Percentiles rank a stretch among this genome's conserved stretches.
Evolutionary conservation across 2,888 invertebrate species (phyloP).

Genomic region (Eurois occulta): DNA sequence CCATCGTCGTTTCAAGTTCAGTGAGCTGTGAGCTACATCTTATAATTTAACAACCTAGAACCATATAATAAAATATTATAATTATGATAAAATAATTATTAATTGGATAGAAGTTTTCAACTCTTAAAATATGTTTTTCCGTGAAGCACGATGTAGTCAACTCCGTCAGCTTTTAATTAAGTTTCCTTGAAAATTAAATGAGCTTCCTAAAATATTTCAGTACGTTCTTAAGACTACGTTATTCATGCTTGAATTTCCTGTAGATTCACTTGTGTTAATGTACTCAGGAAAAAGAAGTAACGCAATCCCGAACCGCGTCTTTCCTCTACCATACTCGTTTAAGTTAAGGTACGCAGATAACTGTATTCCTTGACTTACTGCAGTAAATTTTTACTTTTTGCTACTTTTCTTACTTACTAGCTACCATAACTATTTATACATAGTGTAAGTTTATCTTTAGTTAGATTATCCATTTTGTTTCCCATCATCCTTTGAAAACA

Average conservation of each 20-base stretch:
- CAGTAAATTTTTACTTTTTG: slow-evolving; percentile 3
- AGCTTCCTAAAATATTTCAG: slow-evolving; percentile 3
- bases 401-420: neutral
- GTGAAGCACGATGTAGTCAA: slow-evolving; percentile 8
- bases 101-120: slow-evolving; percentile 8
- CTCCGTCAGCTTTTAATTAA: slow-evolving; percentile 19
- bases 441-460: neutral
- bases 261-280: slow-evolving; percentile 24
- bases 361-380: slow-evolving; percentile 21
- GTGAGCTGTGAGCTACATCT: slow-evolving; percentile 4
- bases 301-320: neutral
- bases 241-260: slow-evolving; percentile 11
- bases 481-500: neutral
- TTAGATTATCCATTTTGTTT: neutral
- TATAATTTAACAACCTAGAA: slow-evolving; percentile 21
- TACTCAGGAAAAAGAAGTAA: slow-evolving; percentile 9
- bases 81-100: too few relatives aligned
- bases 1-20: slow-evolving; percentile 14
- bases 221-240: slow-evolving; percentile 1
- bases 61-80: neutral
- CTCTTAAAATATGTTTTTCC: slow-evolving; percentile 16
- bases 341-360: slow-evolving; percentile 16
- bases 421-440: neutral
- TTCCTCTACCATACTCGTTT: slow-evolving; percentile 8
- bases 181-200: slow-evolving; percentile 17